These are phyloP conservation scores for Caenorhabditis wallacei DNA, from an alignment of 2,888 invertebrate species.

Conservation along the genomic window DNA sequence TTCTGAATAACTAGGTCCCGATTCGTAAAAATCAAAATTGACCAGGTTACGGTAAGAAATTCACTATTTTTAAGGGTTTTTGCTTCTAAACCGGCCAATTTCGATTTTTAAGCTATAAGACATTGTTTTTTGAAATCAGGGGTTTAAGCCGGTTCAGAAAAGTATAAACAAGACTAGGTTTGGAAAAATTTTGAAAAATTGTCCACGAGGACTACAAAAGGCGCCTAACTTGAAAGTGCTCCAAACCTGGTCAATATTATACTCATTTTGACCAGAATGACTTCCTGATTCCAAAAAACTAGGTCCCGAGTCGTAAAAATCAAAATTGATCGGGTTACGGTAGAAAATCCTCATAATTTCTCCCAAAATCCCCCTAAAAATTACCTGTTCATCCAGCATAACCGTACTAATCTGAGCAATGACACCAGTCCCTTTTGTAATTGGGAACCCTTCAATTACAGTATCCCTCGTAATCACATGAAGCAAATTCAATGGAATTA, in stretches of 20 bases:
- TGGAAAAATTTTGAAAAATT: not conserved
- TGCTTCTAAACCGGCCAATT: no score
- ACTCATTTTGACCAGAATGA: no score
- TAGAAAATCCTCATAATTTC: no score
- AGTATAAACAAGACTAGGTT: constrained; percentile 16
- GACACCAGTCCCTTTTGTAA: constrained; percentile 54
- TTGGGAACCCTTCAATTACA: constrained; percentile 37
- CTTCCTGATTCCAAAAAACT: not conserved
- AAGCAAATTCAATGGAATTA: constrained; percentile 56
- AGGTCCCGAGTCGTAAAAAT: no score
- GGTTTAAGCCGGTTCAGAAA: not conserved
- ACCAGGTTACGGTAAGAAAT: no score
- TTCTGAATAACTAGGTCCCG: no score
- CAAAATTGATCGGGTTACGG: no score
- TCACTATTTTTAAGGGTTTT: no score
- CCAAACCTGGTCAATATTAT: no score
- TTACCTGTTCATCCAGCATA: constrained; percentile 63
- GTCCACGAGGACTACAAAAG: not conserved
- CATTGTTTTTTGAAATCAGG: not conserved
- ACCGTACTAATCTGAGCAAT: constrained; percentile 69
- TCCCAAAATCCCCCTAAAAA: not conserved
- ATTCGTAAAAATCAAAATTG: no score
- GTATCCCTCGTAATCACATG: constrained; percentile 42
- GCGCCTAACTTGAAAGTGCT: not conserved
- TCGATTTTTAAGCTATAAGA: not conserved